phyloP scores from a whole-genome alignment of 23 tunicate genomes.

The Trididemnum nubilum region DNA sequence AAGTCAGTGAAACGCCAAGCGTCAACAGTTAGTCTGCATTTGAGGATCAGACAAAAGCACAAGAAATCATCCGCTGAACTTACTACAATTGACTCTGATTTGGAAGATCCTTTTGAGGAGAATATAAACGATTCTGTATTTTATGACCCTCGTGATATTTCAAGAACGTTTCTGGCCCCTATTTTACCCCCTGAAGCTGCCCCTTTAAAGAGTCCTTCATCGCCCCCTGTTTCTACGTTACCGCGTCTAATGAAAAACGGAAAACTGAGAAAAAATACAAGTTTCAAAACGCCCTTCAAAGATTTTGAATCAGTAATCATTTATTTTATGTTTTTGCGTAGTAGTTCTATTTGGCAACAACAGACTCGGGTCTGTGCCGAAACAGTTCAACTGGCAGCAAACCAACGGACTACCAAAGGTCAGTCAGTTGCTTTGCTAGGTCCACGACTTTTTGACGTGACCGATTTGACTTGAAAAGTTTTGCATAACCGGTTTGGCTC shows the following conservation, averaged over 20 bases:
- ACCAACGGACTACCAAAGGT: too few species aligned
- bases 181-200: neutral
- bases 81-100: too few species aligned
- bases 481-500: too few species aligned
- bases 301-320: neutral
- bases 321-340: too few species aligned
- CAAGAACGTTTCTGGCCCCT: neutral
- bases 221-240: neutral
- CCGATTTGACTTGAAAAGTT: too few species aligned
- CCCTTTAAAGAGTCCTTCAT: neutral
- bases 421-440: too few species aligned
- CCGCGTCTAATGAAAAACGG: neutral
- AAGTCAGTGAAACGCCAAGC: neutral
- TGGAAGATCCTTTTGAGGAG: too few species aligned
- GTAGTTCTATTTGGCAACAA: too few species aligned
- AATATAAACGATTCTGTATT: constrained; percentile 6
- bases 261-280: neutral
- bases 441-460: too few species aligned
- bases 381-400: too few species aligned
- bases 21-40: neutral
- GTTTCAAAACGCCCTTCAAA: neutral
- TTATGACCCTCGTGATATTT: neutral
- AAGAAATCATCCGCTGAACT: neutral
- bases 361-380: too few species aligned
- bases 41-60: neutral